Conservation (phyloP, 2,113 vertebrate species). For the Tor tambroides region DNA sequence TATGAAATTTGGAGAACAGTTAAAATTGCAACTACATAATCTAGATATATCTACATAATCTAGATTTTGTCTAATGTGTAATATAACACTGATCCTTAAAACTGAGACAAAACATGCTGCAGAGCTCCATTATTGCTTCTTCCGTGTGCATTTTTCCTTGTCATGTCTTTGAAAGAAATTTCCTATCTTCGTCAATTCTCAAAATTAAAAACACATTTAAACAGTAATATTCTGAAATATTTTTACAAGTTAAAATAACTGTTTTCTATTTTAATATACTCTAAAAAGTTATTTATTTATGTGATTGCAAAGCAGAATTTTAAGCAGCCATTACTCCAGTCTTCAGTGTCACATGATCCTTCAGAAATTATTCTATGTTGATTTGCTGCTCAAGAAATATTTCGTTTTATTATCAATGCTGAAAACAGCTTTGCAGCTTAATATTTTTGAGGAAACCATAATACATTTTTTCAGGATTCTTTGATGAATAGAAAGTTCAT, state of each 20-base stretch:
- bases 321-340: background rate
- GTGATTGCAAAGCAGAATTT: background rate
- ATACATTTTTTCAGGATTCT: background rate
- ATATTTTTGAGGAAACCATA: background rate
- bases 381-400: background rate
- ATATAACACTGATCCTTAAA: background rate
- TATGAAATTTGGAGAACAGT: background rate
- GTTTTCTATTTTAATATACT: too few species aligned
- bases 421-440: background rate
- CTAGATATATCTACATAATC: conserved; percentile 16
- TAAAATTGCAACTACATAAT: background rate
- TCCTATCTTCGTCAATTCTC: background rate
- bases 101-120: background rate
- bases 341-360: background rate
- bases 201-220: background rate
- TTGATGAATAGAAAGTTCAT: background rate
- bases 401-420: background rate
- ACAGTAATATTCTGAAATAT: too few species aligned
- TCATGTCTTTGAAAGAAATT: background rate
- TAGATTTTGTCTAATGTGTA: conserved; percentile 7
- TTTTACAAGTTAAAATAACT: too few species aligned
- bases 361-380: background rate
- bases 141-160: background rate
- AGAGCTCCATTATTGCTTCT: background rate
- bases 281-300: too few species aligned